phyloP scores from a whole-genome alignment of 2,888 invertebrate species.

The Sceliomorpha sp. region DNA sequence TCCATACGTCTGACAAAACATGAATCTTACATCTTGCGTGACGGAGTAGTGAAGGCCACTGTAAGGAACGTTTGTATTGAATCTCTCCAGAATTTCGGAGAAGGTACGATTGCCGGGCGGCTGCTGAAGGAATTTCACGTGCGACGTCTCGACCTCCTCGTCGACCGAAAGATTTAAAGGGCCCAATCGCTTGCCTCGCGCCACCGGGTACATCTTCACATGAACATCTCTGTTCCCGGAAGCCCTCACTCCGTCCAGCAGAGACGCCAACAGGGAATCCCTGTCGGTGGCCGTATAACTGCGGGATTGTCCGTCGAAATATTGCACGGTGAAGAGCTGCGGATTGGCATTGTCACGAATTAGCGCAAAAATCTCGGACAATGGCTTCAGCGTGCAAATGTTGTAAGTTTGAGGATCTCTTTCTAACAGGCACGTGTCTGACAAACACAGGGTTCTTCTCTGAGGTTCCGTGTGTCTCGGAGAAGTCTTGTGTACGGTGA shows the following conservation, averaged over 20 bases:
- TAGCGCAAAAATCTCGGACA: constrained; percentile 93
- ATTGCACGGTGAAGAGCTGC: constrained; percentile 96
- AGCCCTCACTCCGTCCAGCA: constrained; percentile 97
- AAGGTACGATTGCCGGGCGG: constrained; percentile 85
- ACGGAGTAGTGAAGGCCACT: constrained; percentile 98
- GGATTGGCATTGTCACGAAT: constrained; percentile 94
- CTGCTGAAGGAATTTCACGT: constrained; percentile 89
- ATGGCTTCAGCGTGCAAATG: constrained; percentile 91
- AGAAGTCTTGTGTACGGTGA: constrained; percentile 95
- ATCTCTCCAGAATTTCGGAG: constrained; percentile 93
- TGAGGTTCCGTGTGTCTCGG: constrained; percentile 91
- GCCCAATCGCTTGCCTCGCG: constrained; percentile 92
- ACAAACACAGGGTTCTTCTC: constrained; percentile 93
- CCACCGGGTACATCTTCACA: constrained; percentile 91
- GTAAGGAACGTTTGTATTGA: constrained; percentile 98
- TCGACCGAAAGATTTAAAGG: constrained; percentile 95
- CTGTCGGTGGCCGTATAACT: constrained; percentile 96
- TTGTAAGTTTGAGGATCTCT: constrained; percentile 98
- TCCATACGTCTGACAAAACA: neutral
- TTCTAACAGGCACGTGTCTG: constrained; percentile 97
- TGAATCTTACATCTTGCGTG: constrained; percentile 92
- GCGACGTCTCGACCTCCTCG: constrained; percentile 97
- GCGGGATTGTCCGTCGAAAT: constrained; percentile 93
- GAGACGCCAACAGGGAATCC: constrained; percentile 95
- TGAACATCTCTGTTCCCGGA: constrained; percentile 98